Conservation (phyloP, 2,797 vertebrate genomes). For the Hipposideros larvatus region DNA sequence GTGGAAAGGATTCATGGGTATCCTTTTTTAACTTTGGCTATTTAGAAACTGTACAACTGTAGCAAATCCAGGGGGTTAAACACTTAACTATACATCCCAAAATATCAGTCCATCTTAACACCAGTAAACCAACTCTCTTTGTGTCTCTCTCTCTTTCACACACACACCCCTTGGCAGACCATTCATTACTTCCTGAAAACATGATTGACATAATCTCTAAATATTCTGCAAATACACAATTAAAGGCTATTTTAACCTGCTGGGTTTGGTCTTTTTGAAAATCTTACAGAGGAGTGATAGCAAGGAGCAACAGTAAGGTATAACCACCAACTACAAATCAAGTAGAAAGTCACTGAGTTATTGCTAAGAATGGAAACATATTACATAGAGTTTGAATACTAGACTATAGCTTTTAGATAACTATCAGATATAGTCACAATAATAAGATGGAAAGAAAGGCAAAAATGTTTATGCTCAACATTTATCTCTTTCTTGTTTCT, state of each 20-base stretch:
- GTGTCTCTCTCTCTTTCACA: not conserved
- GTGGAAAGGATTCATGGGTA: not conserved
- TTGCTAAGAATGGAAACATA: not conserved
- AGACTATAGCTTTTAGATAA: not conserved
- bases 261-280: not conserved
- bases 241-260: slow-evolving; percentile 21
- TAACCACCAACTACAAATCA: slow-evolving; percentile 36
- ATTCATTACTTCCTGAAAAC: slow-evolving; percentile 12
- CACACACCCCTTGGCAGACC: not conserved
- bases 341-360: not conserved
- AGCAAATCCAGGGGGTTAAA: slow-evolving; percentile 19
- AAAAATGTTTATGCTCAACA: not conserved
- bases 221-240: not conserved
- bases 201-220: not conserved
- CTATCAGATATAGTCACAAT: not conserved
- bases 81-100: not conserved
- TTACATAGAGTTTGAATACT: not conserved
- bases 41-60: not conserved
- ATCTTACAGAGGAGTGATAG: not conserved
- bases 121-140: not conserved
- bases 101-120: not conserved
- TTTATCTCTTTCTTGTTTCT: not conserved
- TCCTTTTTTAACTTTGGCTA: not conserved
- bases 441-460: not conserved
- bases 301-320: not conserved